Percentiles rank a stretch among this genome's conserved stretches.
phyloP scores from a whole-genome alignment of 1,140 invertebrate genomes.

The Trachymyrmex septentrionalis region DNA sequence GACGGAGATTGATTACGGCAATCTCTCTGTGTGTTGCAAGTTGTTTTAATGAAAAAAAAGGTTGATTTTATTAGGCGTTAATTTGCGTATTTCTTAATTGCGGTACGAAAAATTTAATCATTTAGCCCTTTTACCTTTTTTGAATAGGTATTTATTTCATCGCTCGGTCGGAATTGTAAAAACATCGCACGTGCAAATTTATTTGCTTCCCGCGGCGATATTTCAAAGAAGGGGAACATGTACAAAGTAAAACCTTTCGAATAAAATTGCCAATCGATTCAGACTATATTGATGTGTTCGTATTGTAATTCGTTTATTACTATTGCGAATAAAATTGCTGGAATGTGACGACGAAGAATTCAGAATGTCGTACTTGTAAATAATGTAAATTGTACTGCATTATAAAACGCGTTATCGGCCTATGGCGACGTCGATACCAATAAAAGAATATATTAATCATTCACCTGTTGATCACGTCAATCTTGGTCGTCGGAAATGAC shows the following conservation, averaged over 20 bases:
- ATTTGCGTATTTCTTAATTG: not conserved
- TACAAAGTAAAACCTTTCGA: not conserved
- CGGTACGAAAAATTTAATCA: constrained; percentile 10
- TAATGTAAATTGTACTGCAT: not conserved
- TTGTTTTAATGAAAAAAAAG: constrained; percentile 21
- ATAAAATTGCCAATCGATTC: constrained; percentile 1
- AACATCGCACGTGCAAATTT: not conserved
- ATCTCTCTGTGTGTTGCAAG: not conserved
- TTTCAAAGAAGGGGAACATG: not conserved
- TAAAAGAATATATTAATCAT: constrained; percentile 39
- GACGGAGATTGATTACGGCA: not conserved
- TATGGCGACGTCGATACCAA: not conserved
- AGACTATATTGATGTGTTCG: not conserved
- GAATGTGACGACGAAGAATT: not conserved
- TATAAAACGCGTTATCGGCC: not conserved
- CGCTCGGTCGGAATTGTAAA: not conserved
- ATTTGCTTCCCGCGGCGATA: not conserved
- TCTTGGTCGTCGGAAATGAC: not conserved
- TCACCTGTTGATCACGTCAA: constrained; percentile 49
- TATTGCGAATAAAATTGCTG: not conserved
- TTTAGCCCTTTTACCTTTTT: constrained; percentile 3
- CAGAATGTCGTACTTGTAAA: not conserved
- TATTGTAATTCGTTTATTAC: not conserved
- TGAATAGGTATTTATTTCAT: not conserved
- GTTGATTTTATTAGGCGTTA: not conserved